Conservation (phyloP, 2,888 invertebrate genomes). For the Dyspetes luteomarginatus region DNA sequence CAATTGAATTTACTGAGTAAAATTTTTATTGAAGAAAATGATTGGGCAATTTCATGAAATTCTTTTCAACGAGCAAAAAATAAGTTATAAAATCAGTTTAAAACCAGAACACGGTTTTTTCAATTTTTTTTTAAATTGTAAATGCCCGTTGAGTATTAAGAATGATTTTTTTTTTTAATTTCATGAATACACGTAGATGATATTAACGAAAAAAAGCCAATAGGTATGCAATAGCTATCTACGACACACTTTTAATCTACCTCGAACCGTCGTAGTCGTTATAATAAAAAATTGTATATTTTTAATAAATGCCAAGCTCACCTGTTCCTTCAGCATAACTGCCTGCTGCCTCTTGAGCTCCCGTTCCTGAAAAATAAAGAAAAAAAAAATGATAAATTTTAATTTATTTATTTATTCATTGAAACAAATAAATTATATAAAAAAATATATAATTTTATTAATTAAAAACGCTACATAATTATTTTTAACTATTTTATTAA, state of each 20-base stretch:
- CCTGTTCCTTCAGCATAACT: slow-evolving; percentile 95
- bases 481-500: too few species aligned
- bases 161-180: too few species aligned
- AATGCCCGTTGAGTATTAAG: too few species aligned
- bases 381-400: not conserved
- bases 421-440: too few species aligned
- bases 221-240: slow-evolving; percentile 73
- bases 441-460: slow-evolving; percentile 13
- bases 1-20: too few species aligned
- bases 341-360: slow-evolving; percentile 96
- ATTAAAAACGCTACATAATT: not conserved
- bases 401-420: too few species aligned
- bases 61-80: too few species aligned
- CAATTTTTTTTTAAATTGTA: too few species aligned
- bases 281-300: slow-evolving; percentile 14
- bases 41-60: too few species aligned
- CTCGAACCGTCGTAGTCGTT: slow-evolving; percentile 47
- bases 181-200: slow-evolving; percentile 34
- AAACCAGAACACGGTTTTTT: too few species aligned
- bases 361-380: slow-evolving; percentile 89
- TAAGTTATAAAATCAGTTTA: too few species aligned
- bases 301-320: slow-evolving; percentile 83
- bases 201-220: slow-evolving; percentile 67
- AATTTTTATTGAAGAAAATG: too few species aligned
- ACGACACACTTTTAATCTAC: slow-evolving; percentile 73